Base-by-base conservation (phyloP, 2,888 invertebrate genomes). In the Orchesellides sinensis region DNA sequence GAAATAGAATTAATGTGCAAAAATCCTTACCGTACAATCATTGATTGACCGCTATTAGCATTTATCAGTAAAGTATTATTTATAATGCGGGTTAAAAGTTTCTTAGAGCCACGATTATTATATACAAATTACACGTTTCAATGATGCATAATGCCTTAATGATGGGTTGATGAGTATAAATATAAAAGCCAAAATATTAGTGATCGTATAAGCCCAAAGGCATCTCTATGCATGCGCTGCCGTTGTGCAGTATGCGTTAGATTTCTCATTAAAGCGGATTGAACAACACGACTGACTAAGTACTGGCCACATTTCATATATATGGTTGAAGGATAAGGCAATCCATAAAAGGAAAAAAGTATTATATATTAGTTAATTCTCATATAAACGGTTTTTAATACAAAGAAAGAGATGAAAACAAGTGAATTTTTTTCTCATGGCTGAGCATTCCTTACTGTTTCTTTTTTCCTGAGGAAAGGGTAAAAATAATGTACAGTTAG, bases 401-500 rank as follows among this genome's bases (percentile, higher is more conserved):
- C 17, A 63, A 47, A 66, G 49, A 17, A 25, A 65, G 27, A 25
- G 23, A 35, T 63, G 66, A 47, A 66, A 66, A 66, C 66, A 66
- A 66, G 66, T 66, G 66, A 66, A 47, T 66, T 45, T 66, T n/a
- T n/a, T 19, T 49, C 66, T 66, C 66, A 47, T 47, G n/a, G n/a
- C n/a, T n/a, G n/a, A n/a, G n/a, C 66, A 47, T 19, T 47, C 1
- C 23, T n/a, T 19, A 63, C 23, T 6, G 23, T 19, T 8, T 4
- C 63, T 23, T 45, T 27, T 66, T 66, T 66, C 47, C 17, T 29
- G 45, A 66, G 47, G 66, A 66, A 66, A 66, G 49, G 17, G 49
- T 47, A 54, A 21, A 45, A 27, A n/a, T n/a, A 56, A 78, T 73
- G 49, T 81, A 81, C 81, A 81, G 81, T 81, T 81, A 81, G 81